These are phyloP conservation scores for Xenotilapia caudafasciata DNA, from an alignment of 2,113 vertebrate species.

Conservation along the genomic window DNA sequence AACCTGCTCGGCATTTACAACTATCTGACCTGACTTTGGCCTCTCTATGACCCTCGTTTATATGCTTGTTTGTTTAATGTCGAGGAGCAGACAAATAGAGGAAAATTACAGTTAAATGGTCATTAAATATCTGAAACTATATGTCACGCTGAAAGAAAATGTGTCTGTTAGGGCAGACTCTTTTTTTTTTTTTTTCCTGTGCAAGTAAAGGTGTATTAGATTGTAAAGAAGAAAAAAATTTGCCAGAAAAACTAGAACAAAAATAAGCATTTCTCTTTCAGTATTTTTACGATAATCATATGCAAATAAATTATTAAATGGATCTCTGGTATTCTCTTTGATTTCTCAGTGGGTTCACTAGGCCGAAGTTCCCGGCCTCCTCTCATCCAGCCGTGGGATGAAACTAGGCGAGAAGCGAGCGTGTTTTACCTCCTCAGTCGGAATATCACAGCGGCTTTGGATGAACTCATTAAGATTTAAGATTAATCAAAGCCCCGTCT, in stretches of 20 bases:
- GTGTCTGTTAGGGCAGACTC: constrained; percentile 53
- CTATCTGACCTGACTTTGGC: constrained; percentile 33
- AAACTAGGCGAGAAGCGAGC: constrained; percentile 41
- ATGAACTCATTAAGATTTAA: constrained; percentile 57
- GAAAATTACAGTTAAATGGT: constrained; percentile 31
- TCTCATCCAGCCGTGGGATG: constrained; percentile 34
- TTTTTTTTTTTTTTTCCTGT: constrained; percentile 47
- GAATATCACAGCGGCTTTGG: constrained; percentile 56
- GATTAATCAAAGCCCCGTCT: constrained; percentile 54
- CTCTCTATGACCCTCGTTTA: constrained; percentile 54
- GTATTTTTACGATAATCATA: constrained; percentile 75
- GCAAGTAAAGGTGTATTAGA: constrained; percentile 67
- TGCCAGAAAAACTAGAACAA: constrained; percentile 46
- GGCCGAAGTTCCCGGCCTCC: constrained; percentile 44
- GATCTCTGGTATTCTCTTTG: constrained; percentile 67
- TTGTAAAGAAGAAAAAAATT: constrained; percentile 43
- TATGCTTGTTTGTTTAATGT: constrained; percentile 59
- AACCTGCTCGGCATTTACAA: constrained; percentile 26
- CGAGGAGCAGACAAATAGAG: constrained; percentile 40
- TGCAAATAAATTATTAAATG: constrained; percentile 75
- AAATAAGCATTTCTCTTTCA: constrained; percentile 70
- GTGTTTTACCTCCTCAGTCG: constrained; percentile 39
- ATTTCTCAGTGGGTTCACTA: constrained; percentile 52
- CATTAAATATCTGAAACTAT: constrained; percentile 51
- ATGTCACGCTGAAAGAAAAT: constrained; percentile 51